These are phyloP conservation scores for Hippocampus barbouri DNA, from an alignment of 2,113 vertebrate species.

Conservation along the genomic window DNA sequence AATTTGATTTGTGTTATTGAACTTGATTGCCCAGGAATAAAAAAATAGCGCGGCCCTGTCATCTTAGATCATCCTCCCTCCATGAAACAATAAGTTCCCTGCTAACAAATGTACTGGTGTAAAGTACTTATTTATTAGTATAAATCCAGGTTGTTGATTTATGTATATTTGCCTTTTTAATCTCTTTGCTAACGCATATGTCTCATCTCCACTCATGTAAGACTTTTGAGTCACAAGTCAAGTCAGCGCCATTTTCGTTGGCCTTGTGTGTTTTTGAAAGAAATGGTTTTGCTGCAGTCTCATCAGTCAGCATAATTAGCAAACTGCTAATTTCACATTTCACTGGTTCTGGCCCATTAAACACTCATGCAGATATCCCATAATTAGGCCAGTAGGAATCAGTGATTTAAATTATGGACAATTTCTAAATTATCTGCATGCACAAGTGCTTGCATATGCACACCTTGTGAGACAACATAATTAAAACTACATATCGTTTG, in stretches of 20 bases:
- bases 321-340: constrained; percentile 47
- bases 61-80: background rate
- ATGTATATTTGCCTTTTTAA: background rate
- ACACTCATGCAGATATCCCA: constrained; percentile 36
- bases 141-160: background rate
- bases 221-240: constrained; percentile 66
- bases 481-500: background rate
- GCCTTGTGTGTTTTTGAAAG: constrained; percentile 34
- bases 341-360: constrained; percentile 38
- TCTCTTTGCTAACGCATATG: constrained; percentile 15
- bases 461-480: constrained; percentile 24
- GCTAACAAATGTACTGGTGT: no score
- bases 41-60: background rate
- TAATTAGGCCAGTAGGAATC: constrained; percentile 64
- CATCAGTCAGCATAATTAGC: constrained; percentile 32
- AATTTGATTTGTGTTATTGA: no score
- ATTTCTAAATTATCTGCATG: constrained; percentile 24
- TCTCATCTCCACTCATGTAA: constrained; percentile 61
- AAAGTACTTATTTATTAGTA: no score
- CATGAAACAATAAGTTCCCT: no score
- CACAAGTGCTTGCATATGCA: constrained; percentile 1
- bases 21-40: background rate
- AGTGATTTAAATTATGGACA: constrained; percentile 55
- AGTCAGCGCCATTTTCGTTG: constrained; percentile 43
- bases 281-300: constrained; percentile 34